phyloP scores from a whole-genome alignment of 2,888 invertebrate genomes.

The Sepioteuthis lessoniana region DNA sequence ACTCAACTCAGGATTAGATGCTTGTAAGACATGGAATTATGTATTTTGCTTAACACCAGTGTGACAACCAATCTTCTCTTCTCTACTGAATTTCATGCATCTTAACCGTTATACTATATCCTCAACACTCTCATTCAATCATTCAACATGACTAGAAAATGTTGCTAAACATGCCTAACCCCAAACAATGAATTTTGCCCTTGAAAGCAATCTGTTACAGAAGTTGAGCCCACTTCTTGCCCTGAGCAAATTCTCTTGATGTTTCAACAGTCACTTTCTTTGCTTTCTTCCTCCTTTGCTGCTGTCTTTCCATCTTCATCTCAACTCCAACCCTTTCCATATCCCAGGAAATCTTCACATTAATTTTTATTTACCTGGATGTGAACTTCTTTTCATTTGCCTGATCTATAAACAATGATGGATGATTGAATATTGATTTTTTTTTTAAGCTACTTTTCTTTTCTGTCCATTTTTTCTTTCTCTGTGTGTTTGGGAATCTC shows the following conservation, averaged over 20 bases:
- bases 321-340: not conserved
- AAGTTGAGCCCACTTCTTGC: not conserved
- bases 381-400: not conserved
- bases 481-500: not conserved
- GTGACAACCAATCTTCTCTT: not conserved
- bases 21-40: not conserved
- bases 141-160: not conserved
- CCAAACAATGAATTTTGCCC: not conserved
- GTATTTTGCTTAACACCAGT: not conserved
- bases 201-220: not conserved
- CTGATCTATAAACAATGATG: not conserved
- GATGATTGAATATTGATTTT: not conserved
- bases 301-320: not conserved
- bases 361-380: not conserved
- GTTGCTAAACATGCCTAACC: not conserved
- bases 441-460: not conserved
- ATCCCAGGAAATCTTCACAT: not conserved
- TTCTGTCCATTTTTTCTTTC: not conserved
- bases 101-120: not conserved
- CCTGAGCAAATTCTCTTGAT: not conserved
- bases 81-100: not conserved
- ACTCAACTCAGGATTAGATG: not conserved
- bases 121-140: not conserved
- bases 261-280: not conserved
- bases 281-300: not conserved